Percentiles rank a stretch among this genome's conserved stretches.
phyloP scores from a whole-genome alignment of 2,797 vertebrate genomes.

The Limnodromus scolopaceus region DNA sequence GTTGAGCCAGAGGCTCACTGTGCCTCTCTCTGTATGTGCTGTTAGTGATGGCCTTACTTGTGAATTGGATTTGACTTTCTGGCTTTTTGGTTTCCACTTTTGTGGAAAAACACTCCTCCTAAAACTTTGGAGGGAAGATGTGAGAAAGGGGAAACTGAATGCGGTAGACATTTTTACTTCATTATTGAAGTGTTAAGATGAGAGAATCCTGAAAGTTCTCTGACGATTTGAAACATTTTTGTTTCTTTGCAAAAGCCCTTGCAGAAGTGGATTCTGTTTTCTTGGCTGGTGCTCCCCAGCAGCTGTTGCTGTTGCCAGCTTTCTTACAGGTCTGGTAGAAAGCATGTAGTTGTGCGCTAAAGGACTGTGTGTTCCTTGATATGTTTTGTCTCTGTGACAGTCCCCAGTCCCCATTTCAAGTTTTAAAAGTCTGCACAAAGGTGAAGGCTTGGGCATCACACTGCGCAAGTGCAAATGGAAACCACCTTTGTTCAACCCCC shows the following conservation, averaged over 20 bases:
- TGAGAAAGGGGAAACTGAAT: neutral
- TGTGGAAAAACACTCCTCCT: neutral
- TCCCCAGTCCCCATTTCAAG: neutral
- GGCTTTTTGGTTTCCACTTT: neutral
- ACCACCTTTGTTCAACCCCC: neutral
- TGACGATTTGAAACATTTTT: neutral
- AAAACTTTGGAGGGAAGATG: neutral
- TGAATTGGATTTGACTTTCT: neutral
- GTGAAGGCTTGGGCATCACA: neutral
- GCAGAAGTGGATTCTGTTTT: neutral
- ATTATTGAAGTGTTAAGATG: neutral
- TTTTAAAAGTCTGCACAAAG: neutral
- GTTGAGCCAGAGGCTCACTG: neutral
- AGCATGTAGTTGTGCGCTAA: neutral
- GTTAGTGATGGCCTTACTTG: neutral
- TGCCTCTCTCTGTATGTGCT: neutral
- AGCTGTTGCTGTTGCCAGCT: conserved; percentile 5
- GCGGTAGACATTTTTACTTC: neutral
- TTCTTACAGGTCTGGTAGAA: conserved; percentile 5
- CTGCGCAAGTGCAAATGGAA: neutral
- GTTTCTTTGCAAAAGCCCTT: neutral
- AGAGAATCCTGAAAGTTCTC: neutral
- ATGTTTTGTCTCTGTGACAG: neutral
- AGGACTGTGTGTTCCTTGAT: neutral
- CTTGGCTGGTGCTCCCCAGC: neutral